Evolutionary conservation across 2,113 vertebrate genomes (phyloP), one percentile per base, ranked within the genome.

Genomic region (Brachypteracias leptosomus): DNA sequence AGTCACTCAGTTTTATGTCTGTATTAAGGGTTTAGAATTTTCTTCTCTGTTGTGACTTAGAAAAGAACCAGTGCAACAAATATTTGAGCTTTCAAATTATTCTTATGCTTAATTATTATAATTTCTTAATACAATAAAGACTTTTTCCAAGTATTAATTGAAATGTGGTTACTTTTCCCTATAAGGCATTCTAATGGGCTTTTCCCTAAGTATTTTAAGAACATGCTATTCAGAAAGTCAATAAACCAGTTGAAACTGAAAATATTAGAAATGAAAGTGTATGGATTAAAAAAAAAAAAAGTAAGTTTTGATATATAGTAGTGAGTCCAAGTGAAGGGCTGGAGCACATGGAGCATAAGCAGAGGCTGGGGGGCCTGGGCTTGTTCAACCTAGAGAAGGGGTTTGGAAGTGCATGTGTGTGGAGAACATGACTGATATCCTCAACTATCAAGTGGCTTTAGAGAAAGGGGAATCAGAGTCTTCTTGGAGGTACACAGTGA

Each of bases 351-450:
- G 24, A 57, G 29, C 26, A 13, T 3, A 3, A 65, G 31, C 17
- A 65, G 49, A 10, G 21, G 8, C 18, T 33, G 31, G 49, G 42
- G 20, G 11, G 7, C 11, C 31, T 26, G 14, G 11, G 10, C 28
- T 63, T 84, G 36, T 58, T 70, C 8, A 26, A 33, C 42, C 18
- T 44, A 16, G 11, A 47, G 11, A 84, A 57, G 49, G 36, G 26
- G 8, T 17, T 42, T 16, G 26, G 21, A 21, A 63, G 9, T 7
- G 11, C 3, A 1, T 2, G 4, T 5, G 22, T 15, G 7, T 2
- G 29, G 14, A 44, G 16, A 28, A 18, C 16, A 17, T 11, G 6
- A 72, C 36, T 9, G 24, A n/a, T 13, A 20, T 26, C 29, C n/a
- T 66, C 52, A 35, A 7, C 10, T 46, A 40, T 8, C 28, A 52